These are phyloP conservation scores for Spheniscus humboldti DNA, from an alignment of 2,797 vertebrate species.

Conservation along the genomic window DNA sequence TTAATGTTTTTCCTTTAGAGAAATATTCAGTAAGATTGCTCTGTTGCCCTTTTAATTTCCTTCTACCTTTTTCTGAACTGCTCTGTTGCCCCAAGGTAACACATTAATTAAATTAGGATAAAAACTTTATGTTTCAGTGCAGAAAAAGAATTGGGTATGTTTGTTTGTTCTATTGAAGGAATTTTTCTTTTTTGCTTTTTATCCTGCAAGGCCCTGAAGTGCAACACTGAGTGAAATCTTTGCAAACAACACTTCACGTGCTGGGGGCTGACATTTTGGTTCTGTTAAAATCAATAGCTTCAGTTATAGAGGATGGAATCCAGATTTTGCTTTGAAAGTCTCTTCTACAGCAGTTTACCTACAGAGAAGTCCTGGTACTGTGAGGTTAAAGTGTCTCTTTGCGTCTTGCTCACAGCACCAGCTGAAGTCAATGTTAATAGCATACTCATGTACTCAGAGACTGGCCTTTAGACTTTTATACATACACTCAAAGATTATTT, in stretches of 20 bases:
- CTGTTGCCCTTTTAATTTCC: constrained; percentile 69
- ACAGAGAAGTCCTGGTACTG: not conserved
- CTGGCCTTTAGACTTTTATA: not conserved
- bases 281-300: not conserved
- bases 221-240: not conserved
- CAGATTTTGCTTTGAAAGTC: not conserved
- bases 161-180: constrained; percentile 37
- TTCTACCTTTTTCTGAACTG: constrained; percentile 60
- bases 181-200: constrained; percentile 5
- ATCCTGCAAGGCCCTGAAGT: not conserved
- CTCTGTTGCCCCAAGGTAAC: constrained; percentile 52
- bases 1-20: constrained; percentile 30
- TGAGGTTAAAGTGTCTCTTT: not conserved
- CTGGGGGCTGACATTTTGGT: not conserved
- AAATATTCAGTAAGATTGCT: constrained; percentile 39
- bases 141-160: constrained; percentile 26
- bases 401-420: not conserved
- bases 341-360: not conserved
- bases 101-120: constrained; percentile 61
- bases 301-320: not conserved
- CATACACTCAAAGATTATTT: not conserved
- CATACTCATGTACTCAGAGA: not conserved
- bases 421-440: not conserved
- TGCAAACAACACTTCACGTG: not conserved
- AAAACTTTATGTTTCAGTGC: constrained; percentile 46